Evolutionary conservation across 2,113 vertebrate species (phyloP), one percentile per base, ranked within the genome.

Genomic region (Cygnus buccinator): DNA sequence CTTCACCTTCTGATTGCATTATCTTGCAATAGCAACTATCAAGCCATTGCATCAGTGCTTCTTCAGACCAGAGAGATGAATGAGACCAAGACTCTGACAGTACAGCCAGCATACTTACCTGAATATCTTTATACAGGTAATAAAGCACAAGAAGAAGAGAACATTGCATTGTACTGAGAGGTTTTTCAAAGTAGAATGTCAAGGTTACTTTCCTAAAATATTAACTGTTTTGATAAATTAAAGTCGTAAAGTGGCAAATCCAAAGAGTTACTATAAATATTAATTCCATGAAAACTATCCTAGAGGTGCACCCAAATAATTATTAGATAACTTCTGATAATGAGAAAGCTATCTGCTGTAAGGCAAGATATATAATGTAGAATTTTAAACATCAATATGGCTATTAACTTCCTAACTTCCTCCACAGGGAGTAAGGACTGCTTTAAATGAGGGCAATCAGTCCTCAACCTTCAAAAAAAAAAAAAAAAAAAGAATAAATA

Each of bases 1-100:
- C 99, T 99, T 61, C 99, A 99, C 93, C 98, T 99, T 93, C 97
- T 99, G 95, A 99, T 99, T 55, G 98, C 99, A 2, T 98, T 99
- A 2, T 99, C 99, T 87, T 99, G 99, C 96, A 99, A 99, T 93
- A 99, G 99, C 97, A 99, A 98, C 96, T 99, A 99, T 94, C 99
- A 99, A 91, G 97, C 99, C 62, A 99, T 99, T 59, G 99, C 99
- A 11, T 99, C 99, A 13, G 99, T 99, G 63, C 98, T 99, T 59
- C 99, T 99, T 96, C 98, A 99, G 87, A 99, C 99, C 33, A 98
- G 99, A 93, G 99, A 99, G 96, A 98, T 99, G 95, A 98, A 98
- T 13, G 99, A 99, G 97, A 99, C 98, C 84, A 99, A 99, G 96
- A 99, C 99, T 3, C 98, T 99, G 58, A 99, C 99, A 7, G 97